Evolutionary conservation across 2,888 invertebrate genomes (phyloP).

Genomic region (Elgonia sp.): DNA sequence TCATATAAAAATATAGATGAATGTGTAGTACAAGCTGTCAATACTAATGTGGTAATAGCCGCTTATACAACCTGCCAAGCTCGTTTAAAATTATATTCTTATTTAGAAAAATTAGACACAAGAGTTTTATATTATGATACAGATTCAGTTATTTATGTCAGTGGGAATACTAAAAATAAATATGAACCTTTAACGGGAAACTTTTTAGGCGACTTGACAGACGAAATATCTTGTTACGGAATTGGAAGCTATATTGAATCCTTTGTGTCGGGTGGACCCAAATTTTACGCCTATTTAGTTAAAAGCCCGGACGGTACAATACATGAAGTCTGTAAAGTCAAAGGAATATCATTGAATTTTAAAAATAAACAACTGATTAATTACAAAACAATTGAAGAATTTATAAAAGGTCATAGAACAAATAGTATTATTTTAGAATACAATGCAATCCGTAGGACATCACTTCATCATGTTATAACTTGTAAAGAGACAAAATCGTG

Average conservation of each 20-base stretch:
- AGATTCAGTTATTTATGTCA: neutral
- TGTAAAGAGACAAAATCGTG: slow-evolving; percentile 23
- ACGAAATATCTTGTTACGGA: slow-evolving; percentile 46
- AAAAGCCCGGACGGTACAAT: neutral
- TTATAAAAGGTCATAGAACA: neutral
- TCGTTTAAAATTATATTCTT: slow-evolving; percentile 28
- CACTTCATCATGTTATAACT: neutral
- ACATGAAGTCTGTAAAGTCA: slow-evolving; percentile 30
- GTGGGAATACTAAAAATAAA: neutral
- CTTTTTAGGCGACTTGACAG: slow-evolving; percentile 60
- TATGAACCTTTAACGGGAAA: slow-evolving; percentile 37
- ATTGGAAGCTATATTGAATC: slow-evolving; percentile 30
- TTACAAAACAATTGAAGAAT: slow-evolving; percentile 33
- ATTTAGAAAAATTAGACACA: too few relatives aligned
- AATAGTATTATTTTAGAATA: neutral
- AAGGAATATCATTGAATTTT: slow-evolving; percentile 21
- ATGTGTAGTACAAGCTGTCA: too few relatives aligned
- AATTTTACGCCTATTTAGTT: slow-evolving; percentile 7
- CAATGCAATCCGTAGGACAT: slow-evolving; percentile 6
- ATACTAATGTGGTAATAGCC: too few relatives aligned
- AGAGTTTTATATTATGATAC: slow-evolving; percentile 7
- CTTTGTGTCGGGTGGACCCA: slow-evolving; percentile 24
- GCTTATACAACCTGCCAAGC: too few relatives aligned
- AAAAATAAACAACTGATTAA: slow-evolving; percentile 18
- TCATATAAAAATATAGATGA: too few relatives aligned